A percentile compares a stretch with the other conserved stretches of the same genome.
These are phyloP conservation scores for Gobio gobio DNA, from an alignment of 2,113 vertebrate genomes.

Conservation along the genomic window DNA sequence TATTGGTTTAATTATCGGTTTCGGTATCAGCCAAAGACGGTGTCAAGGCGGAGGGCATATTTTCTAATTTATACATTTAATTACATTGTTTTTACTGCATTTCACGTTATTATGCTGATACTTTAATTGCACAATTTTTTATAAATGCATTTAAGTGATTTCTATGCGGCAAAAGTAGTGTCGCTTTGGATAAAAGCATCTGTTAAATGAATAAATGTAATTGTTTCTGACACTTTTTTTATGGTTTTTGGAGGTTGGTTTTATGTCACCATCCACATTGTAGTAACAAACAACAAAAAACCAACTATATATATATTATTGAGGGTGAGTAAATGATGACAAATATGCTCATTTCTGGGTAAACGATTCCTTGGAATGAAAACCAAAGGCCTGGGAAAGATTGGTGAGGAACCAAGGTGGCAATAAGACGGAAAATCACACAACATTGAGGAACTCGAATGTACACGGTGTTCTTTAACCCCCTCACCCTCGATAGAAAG, in stretches of 20 bases:
- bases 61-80: too few species aligned
- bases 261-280: not conserved
- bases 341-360: not conserved
- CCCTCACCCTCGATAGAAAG: not conserved
- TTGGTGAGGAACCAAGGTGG: slow-evolving; percentile 1
- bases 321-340: not conserved
- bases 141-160: too few species aligned
- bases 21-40: too few species aligned
- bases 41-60: too few species aligned
- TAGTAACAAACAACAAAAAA: not conserved
- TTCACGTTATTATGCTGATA: too few species aligned
- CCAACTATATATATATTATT: too few species aligned
- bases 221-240: not conserved
- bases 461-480: slow-evolving; percentile 35
- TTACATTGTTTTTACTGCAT: too few species aligned
- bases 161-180: too few species aligned
- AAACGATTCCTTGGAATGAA: not conserved
- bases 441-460: slow-evolving; percentile 15
- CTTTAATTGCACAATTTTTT: too few species aligned
- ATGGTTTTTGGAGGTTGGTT: not conserved
- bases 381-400: slow-evolving; percentile 26
- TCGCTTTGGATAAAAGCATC: too few species aligned
- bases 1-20: too few species aligned
- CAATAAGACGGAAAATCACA: slow-evolving; percentile 44
- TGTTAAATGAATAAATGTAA: too few species aligned